Base-by-base conservation (phyloP, 1,140 invertebrate species). In the Atta colombica region DNA sequence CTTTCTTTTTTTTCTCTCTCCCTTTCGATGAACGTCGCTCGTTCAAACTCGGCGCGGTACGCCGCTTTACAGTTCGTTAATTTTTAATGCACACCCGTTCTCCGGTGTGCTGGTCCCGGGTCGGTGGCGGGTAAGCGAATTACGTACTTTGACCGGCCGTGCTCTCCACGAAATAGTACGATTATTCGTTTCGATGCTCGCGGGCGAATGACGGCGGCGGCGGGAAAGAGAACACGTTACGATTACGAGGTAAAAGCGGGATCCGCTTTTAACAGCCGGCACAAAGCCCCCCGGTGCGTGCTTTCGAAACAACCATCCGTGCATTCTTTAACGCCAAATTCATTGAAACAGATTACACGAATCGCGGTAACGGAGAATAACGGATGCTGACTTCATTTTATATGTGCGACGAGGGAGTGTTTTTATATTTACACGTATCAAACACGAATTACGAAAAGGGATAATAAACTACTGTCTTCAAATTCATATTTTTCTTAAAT, bases 61-160 rank as follows among this genome's bases (percentile, higher is more conserved):
- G 69, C 45, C 69, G 80, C 80, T 84, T 84, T 84, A 84, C 80
- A 84, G 80, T 84, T 84, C 69, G 80, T 84, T 84, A 84, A 84
- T 84, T 84, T 84, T 84, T 84, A 84, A 84, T 75, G 80, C 80
- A 84, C 80, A 75, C 69, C 39, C 80, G 55, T 63, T 74, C 80
- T 74, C 55, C 66, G 49, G 78, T 66, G 77, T 58, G 49, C 49
- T 58, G 25, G 55, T 18, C 80, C 35, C 58, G 69, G 69, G 25
- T 84, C 80, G 69, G 69, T 74, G 80, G 80, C 55, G 69, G 39
- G 69, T 84, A 61, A 84, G 58, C 69, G 69, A 84, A 84, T 84
- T 84, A 75, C 80, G 69, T 84, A 74, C 80, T 84, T 84, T 84
- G 80, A 84, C 80, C 69, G 80, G 71, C 55, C 69, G 69, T 75